A percentile compares a stretch with the other conserved stretches of the same genome.
These are phyloP conservation scores for Lymantria monacha DNA, from an alignment of 2,888 invertebrate species.

Conservation along the genomic window DNA sequence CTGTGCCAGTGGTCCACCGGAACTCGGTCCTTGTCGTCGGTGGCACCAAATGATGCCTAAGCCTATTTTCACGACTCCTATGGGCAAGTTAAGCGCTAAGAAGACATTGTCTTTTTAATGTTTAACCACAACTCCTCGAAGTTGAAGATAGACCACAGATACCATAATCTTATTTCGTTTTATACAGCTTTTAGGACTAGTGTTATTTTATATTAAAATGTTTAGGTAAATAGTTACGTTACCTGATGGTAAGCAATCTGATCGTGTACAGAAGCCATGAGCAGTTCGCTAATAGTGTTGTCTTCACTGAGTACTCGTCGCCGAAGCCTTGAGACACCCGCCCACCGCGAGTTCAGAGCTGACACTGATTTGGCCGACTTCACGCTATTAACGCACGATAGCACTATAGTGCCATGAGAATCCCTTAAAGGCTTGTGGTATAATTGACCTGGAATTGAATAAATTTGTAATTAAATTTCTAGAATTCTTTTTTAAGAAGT, in stretches of 20 bases:
- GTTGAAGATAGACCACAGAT: too few species aligned
- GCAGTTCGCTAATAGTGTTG: slow-evolving; percentile 89
- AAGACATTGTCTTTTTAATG: too few species aligned
- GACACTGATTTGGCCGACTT: slow-evolving; percentile 93
- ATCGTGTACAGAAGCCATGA: slow-evolving; percentile 93
- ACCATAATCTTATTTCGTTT: too few species aligned
- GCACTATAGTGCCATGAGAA: slow-evolving; percentile 93
- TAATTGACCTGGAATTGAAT: slow-evolving; percentile 84
- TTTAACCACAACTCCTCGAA: too few species aligned
- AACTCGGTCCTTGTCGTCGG: too few species aligned
- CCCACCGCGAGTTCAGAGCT: slow-evolving; percentile 95
- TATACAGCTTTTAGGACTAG: too few species aligned
- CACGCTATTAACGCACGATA: slow-evolving; percentile 91
- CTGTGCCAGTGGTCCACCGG: too few species aligned
- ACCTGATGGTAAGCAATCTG: slow-evolving; percentile 85
- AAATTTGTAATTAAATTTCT: neutral
- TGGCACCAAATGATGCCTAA: too few species aligned
- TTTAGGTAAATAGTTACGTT: neutral
- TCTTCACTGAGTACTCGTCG: slow-evolving; percentile 89
- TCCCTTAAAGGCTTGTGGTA: slow-evolving; percentile 96
- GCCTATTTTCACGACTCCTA: too few species aligned
- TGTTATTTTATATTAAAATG: too few species aligned
- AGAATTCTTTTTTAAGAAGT: too few species aligned
- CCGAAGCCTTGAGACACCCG: slow-evolving; percentile 91
- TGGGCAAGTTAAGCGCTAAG: too few species aligned